Percentiles rank a stretch among this genome's conserved stretches.
phyloP scores from a whole-genome alignment of 2,888 invertebrate species.

The Choristoneura rosaceana region DNA sequence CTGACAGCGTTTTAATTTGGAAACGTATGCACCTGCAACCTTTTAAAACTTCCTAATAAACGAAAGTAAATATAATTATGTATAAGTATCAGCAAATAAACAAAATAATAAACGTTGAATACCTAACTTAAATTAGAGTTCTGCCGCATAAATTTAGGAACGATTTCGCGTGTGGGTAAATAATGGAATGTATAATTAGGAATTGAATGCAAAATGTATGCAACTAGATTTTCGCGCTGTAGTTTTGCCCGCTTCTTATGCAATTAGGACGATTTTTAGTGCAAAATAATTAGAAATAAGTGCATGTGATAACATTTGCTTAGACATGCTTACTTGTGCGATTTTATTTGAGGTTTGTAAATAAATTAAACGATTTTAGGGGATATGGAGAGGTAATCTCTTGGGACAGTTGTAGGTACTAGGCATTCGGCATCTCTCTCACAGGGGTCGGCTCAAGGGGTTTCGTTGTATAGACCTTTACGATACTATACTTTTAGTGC shows the following conservation, averaged over 20 bases:
- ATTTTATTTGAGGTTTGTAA: slow-evolving; percentile 40
- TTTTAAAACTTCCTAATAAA: slow-evolving; percentile 29
- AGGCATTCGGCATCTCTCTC: slow-evolving; percentile 14
- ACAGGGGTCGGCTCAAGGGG: not conserved
- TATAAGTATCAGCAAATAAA: too few relatives aligned
- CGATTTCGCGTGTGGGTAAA: slow-evolving; percentile 27
- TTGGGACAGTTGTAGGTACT: not conserved
- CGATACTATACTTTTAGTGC: slow-evolving; percentile 1
- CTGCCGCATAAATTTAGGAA: slow-evolving; percentile 10
- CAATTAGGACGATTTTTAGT: slow-evolving; percentile 21
- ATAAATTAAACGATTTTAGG: slow-evolving; percentile 41
- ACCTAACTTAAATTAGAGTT: slow-evolving; percentile 21
- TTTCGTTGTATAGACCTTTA: not conserved
- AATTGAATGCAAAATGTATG: slow-evolving; percentile 33
- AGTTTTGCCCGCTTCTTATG: slow-evolving; percentile 26
- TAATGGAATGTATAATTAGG: slow-evolving; percentile 32
- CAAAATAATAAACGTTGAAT: not conserved
- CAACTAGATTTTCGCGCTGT: slow-evolving; percentile 19
- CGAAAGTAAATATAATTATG: too few relatives aligned
- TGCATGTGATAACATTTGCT: slow-evolving; percentile 25
- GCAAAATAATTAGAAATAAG: slow-evolving; percentile 22
- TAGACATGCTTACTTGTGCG: slow-evolving; percentile 18
- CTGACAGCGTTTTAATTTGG: slow-evolving; percentile 61
- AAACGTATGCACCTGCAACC: slow-evolving; percentile 44
- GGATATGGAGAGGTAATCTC: slow-evolving; percentile 21